phyloP scores from a whole-genome alignment of 1,140 invertebrate genomes.

The Lanistes nyassanus region DNA sequence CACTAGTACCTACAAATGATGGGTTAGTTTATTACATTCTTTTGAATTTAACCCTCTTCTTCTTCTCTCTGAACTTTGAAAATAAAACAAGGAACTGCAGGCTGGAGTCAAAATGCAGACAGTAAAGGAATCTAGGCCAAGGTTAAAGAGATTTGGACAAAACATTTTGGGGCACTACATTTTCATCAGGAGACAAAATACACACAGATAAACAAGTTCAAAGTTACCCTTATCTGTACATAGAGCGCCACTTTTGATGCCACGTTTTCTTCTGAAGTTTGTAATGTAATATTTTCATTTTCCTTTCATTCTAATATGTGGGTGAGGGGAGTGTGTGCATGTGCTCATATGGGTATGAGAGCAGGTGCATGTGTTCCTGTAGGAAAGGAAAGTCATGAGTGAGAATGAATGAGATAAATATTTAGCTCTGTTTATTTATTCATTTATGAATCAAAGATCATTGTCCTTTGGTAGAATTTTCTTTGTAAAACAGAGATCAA shows the following conservation, averaged over 20 bases:
- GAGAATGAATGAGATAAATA: no score
- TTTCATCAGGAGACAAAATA: no score
- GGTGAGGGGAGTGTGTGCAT: background rate
- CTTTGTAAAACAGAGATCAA: no score
- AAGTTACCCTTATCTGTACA: no score
- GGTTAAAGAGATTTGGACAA: no score
- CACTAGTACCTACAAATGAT: slow-evolving; percentile 15
- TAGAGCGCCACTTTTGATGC: background rate
- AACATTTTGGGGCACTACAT: no score
- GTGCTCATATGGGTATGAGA: background rate
- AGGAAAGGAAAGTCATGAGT: no score
- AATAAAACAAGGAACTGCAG: no score
- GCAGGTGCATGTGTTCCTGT: background rate
- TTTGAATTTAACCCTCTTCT: background rate
- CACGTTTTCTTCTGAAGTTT: background rate
- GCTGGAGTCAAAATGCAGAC: no score
- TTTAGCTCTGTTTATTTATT: background rate
- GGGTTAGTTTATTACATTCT: slow-evolving; percentile 11
- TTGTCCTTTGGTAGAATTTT: background rate
- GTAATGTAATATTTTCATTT: background rate
- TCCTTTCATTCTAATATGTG: background rate
- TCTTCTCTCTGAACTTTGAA: no score
- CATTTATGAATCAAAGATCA: background rate
- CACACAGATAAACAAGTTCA: no score
- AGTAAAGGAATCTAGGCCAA: no score